These are phyloP conservation scores for Yponomeuta evonymella DNA, from an alignment of 2,888 invertebrate species.

Conservation along the genomic window DNA sequence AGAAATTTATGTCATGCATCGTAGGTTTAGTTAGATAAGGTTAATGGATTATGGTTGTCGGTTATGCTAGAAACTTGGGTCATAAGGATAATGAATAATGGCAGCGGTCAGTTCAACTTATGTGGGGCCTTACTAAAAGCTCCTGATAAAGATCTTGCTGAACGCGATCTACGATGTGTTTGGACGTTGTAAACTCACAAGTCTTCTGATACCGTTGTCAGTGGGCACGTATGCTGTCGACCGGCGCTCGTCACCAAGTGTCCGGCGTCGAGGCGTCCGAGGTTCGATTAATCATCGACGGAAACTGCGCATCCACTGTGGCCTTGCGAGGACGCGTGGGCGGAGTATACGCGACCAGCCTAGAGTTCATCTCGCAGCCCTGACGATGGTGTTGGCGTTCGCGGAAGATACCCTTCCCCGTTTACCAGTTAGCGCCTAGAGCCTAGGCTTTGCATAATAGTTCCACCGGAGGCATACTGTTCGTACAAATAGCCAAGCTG, in stretches of 20 bases:
- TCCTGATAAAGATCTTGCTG: background rate
- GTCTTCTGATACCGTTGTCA: background rate
- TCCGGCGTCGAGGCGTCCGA: slow-evolving; percentile 54
- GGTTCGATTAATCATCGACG: slow-evolving; percentile 65
- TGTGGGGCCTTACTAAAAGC: background rate
- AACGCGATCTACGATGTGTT: background rate
- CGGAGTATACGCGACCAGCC: slow-evolving; percentile 48
- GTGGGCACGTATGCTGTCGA: slow-evolving; percentile 35
- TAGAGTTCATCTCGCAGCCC: slow-evolving; percentile 47
- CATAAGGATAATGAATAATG: background rate
- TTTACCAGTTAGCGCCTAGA: background rate
- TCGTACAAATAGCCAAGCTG: background rate
- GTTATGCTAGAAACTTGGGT: background rate
- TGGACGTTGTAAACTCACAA: slow-evolving; percentile 6
- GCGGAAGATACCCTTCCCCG: slow-evolving; percentile 20
- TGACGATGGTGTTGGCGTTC: slow-evolving; percentile 28
- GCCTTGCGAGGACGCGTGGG: slow-evolving; percentile 67
- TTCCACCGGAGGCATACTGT: background rate
- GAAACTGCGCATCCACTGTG: slow-evolving; percentile 65
- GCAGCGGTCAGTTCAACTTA: background rate
- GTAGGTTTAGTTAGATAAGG: background rate
- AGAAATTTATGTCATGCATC: background rate
- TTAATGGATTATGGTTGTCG: background rate
- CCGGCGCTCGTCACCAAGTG: slow-evolving; percentile 50
- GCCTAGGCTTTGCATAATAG: background rate